phyloP scores from a whole-genome alignment of 2,888 invertebrate genomes.

The Dendrolimus pini region DNA sequence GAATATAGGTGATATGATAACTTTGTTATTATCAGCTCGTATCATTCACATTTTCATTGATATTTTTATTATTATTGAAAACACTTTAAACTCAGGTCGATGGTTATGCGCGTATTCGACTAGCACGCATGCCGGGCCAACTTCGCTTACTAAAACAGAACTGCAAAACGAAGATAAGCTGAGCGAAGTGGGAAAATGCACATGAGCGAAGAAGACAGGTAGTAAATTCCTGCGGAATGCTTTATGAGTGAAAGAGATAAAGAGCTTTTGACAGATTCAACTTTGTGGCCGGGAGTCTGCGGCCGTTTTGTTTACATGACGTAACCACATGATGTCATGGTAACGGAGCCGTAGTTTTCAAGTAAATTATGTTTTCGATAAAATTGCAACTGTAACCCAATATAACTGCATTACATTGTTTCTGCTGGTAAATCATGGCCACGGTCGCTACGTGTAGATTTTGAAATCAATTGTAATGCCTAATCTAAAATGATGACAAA shows the following conservation, averaged over 20 bases:
- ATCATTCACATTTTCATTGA: conserved; percentile 45
- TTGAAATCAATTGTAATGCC: too few relatives aligned
- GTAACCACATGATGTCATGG: conserved; percentile 65
- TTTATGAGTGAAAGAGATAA: conserved; percentile 29
- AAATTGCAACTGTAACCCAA: too few relatives aligned
- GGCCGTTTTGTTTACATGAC: conserved; percentile 43
- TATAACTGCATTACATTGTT: too few relatives aligned
- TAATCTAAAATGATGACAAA: too few relatives aligned
- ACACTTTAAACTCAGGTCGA: conserved; percentile 2
- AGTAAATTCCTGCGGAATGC: conserved; percentile 27
- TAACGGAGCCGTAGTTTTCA: conserved; percentile 23
- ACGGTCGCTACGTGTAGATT: too few relatives aligned
- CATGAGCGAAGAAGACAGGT: conserved; percentile 33
- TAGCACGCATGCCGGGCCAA: conserved; percentile 32
- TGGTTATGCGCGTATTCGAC: conserved; percentile 3
- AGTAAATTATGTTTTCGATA: not conserved
- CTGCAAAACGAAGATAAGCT: conserved; percentile 28
- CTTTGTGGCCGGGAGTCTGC: conserved; percentile 12
- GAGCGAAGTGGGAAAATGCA: conserved; percentile 18
- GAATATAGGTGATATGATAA: too few relatives aligned
- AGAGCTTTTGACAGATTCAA: conserved; percentile 18
- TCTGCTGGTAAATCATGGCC: too few relatives aligned
- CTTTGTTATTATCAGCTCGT: not conserved
- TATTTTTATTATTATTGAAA: conserved; percentile 15
- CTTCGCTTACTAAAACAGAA: conserved; percentile 29